phyloP scores from a whole-genome alignment of 2,888 invertebrate species.

The Colletes collaris region DNA sequence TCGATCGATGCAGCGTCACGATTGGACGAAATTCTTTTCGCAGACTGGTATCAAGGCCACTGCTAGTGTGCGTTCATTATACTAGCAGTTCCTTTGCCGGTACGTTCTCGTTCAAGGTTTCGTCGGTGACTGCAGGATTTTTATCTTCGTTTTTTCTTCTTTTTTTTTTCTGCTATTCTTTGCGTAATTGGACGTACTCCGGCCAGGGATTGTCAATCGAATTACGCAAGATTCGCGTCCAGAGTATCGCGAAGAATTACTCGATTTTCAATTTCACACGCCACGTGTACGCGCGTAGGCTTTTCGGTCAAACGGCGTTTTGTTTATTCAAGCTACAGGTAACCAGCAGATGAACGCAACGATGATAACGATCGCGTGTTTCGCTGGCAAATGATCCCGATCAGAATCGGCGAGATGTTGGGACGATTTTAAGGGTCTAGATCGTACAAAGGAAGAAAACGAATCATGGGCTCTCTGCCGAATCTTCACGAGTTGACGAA shows the following conservation, averaged over 20 bases:
- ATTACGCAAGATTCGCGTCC: conserved; percentile 31
- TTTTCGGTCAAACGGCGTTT: no score
- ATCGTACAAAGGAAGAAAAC: not conserved
- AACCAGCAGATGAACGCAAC: conserved; percentile 12
- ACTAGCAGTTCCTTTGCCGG: conserved; percentile 35
- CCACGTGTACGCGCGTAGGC: no score
- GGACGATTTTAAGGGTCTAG: conserved; percentile 8
- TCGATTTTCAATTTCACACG: not conserved
- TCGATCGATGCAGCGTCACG: conserved; percentile 20
- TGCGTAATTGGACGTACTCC: conserved; percentile 40
- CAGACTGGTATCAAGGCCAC: conserved; percentile 45
- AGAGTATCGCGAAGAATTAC: not conserved
- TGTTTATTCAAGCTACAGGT: conserved; percentile 13
- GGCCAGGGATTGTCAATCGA: conserved; percentile 38
- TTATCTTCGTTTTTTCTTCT: conserved; percentile 25
- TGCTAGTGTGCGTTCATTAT: conserved; percentile 18
- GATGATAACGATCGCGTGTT: conserved; percentile 18
- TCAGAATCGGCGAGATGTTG: conserved; percentile 8
- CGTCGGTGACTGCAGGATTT: conserved; percentile 45
- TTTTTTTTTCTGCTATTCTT: conserved; percentile 5
- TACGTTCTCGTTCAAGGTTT: conserved; percentile 76
- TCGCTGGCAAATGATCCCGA: conserved; percentile 32
- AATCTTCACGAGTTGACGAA: conserved; percentile 87
- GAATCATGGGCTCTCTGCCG: conserved; percentile 87
- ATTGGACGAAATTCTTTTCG: conserved; percentile 45